Conservation (phyloP, 2,888 invertebrate species). For the Hymenopus coronatus region DNA sequence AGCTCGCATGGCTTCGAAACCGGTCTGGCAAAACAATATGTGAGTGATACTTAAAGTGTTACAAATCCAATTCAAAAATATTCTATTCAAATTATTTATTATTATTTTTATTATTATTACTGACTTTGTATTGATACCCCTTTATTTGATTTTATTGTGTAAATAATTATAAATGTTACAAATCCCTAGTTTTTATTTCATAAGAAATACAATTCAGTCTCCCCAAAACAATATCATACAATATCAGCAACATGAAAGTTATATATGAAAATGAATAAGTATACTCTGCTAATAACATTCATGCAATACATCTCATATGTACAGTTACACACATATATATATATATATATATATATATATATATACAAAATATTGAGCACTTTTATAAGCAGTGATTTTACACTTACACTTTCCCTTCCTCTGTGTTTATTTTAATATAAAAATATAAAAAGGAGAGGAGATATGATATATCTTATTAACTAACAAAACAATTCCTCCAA, state of each 20-base stretch:
- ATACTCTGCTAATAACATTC: not conserved
- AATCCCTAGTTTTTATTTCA: too few species aligned
- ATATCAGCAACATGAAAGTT: not conserved
- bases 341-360: not conserved
- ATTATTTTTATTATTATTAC: too few species aligned
- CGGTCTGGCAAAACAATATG: too few species aligned
- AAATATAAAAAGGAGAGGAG: not conserved
- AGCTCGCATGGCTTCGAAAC: too few species aligned
- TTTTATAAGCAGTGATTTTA: not conserved
- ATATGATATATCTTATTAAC: not conserved
- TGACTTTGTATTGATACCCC: too few species aligned
- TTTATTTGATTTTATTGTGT: too few species aligned
- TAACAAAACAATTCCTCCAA: not conserved
- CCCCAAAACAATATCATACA: not conserved
- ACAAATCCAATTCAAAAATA: too few species aligned
- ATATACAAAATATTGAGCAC: slow-evolving; percentile 8
- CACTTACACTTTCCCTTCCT: not conserved
- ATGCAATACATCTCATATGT: not conserved
- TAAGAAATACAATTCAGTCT: not conserved
- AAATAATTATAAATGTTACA: too few species aligned
- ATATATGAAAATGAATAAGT: not conserved
- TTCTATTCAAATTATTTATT: too few species aligned
- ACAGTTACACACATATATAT: not conserved
- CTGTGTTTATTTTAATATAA: not conserved
- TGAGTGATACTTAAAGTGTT: too few species aligned